These are phyloP conservation scores for Helostoma temminkii DNA, from an alignment of 2,797 vertebrate genomes.

Conservation along the genomic window DNA sequence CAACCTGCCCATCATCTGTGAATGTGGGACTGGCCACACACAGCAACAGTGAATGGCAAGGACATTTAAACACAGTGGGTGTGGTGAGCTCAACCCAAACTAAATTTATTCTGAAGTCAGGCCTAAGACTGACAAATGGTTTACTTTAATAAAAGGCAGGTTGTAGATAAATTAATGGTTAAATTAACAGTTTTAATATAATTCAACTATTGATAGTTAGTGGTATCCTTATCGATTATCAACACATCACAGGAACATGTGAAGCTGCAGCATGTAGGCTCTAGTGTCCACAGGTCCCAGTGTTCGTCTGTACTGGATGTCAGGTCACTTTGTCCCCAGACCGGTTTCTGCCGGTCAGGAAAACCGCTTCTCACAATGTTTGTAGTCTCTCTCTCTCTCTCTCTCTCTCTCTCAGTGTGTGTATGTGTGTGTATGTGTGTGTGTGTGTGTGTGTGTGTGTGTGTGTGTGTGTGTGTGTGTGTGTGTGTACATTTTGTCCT, in stretches of 20 bases:
- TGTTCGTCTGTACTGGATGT: conserved; percentile 41
- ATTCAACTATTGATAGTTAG: not conserved
- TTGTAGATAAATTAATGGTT: too few relatives aligned
- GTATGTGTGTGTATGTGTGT: too few relatives aligned
- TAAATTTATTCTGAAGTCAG: conserved; percentile 6
- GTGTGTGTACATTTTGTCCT: too few relatives aligned
- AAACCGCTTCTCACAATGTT: conserved; percentile 49
- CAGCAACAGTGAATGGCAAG: conserved; percentile 35
- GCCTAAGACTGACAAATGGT: not conserved
- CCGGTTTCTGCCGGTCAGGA: conserved; percentile 78
- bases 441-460: too few relatives aligned
- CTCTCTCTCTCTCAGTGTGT: conserved; percentile 24
- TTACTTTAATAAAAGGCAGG: too few relatives aligned
- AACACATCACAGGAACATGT: not conserved
- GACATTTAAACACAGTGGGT: conserved; percentile 46
- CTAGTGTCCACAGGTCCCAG: not conserved
- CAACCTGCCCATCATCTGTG: conserved; percentile 55
- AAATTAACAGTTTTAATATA: not conserved
- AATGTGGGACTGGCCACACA: conserved; percentile 16
- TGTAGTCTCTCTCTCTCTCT: conserved; percentile 51
- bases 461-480: too few relatives aligned
- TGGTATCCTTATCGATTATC: not conserved
- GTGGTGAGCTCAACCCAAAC: conserved; percentile 29
- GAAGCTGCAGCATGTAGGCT: not conserved
- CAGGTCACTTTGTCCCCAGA: conserved; percentile 61